Conservation (phyloP, 1,140 invertebrate species). For the Heterodera schachtii region DNA sequence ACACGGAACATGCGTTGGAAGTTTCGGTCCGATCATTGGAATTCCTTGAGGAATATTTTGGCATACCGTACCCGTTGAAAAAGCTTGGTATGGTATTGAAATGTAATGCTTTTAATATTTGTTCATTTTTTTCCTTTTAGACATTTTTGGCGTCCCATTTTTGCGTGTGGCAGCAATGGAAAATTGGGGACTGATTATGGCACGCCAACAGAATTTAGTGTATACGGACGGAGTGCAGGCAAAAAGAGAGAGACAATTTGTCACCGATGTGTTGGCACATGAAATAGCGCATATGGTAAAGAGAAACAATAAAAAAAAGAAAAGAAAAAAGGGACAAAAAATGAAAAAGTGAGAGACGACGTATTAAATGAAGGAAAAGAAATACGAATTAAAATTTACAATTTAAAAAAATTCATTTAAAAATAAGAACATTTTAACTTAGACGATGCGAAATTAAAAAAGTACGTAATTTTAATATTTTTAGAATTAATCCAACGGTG, state of each 20-base stretch:
- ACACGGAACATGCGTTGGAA: slow-evolving; percentile 78
- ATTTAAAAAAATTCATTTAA: no score
- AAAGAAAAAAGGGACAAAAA: background rate
- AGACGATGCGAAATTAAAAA: no score
- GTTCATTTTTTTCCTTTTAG: slow-evolving; percentile 30
- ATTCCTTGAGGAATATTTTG: slow-evolving; percentile 82
- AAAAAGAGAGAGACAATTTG: background rate
- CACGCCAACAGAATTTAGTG: slow-evolving; percentile 31
- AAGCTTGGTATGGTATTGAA: slow-evolving; percentile 67
- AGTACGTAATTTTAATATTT: no score
- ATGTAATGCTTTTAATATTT: background rate
- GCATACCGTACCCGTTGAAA: slow-evolving; percentile 75
- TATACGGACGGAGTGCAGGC: slow-evolving; percentile 27
- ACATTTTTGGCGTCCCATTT: slow-evolving; percentile 41
- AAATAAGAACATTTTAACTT: no score
- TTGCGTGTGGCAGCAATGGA: slow-evolving; percentile 39
- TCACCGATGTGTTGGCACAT: slow-evolving; percentile 38
- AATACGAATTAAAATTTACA: no score
- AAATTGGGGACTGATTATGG: slow-evolving; percentile 48
- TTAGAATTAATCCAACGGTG: no score
- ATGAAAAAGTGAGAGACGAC: no score
- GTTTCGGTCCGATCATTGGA: slow-evolving; percentile 78
- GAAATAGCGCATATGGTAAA: slow-evolving; percentile 50
- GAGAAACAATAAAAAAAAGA: no score
- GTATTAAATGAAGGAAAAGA: no score